Evolutionary conservation across 2,888 invertebrate species (phyloP).

Genomic region (Petrolisthes manimaculis): DNA sequence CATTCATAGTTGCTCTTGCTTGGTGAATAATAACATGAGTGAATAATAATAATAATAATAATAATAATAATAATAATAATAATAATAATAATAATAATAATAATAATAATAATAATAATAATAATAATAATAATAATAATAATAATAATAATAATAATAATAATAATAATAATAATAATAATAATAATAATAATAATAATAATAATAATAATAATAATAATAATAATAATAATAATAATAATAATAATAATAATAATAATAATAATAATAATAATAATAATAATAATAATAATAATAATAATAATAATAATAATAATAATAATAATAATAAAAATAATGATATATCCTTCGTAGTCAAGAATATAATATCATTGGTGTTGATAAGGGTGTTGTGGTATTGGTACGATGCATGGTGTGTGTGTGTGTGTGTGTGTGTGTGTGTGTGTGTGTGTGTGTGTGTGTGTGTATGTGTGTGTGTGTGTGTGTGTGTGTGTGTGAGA

Average conservation of each 20-base stretch:
- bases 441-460: too few species aligned
- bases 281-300: background rate
- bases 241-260: background rate
- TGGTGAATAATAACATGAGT: background rate
- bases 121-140: background rate
- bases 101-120: background rate
- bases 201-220: constrained; percentile 1
- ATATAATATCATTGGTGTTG: too few species aligned
- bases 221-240: constrained; percentile 1
- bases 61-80: constrained; percentile 1
- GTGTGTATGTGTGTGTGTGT: too few species aligned
- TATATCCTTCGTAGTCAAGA: too few species aligned
- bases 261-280: background rate
- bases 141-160: background rate
- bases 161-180: background rate
- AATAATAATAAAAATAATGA: background rate
- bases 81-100: constrained; percentile 1
- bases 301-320: background rate
- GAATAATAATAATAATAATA: too few species aligned
- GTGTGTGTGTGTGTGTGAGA: too few species aligned
- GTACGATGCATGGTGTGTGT: too few species aligned
- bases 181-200: background rate
- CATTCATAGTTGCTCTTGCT: background rate
- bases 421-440: too few species aligned
- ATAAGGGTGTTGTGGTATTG: too few species aligned